Evolutionary conservation across 2,888 invertebrate species (phyloP).

Genomic region (Tanytarsus gracilentus): DNA sequence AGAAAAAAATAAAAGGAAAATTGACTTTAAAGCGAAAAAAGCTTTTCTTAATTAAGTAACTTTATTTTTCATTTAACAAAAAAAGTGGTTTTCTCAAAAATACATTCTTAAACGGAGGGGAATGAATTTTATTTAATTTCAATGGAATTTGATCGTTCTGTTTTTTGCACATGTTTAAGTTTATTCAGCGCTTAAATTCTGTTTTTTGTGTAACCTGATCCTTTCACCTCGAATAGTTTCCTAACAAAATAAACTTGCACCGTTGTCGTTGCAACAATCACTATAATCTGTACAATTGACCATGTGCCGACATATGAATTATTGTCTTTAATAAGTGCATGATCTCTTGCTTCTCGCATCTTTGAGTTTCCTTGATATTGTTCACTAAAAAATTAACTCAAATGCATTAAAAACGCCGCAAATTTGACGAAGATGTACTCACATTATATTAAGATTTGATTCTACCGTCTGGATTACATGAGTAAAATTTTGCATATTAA

Average conservation of each 20-base stretch:
- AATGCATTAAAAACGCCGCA: background rate
- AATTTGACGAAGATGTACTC: background rate
- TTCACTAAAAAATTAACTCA: slow-evolving; percentile 36
- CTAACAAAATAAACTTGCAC: slow-evolving; percentile 78
- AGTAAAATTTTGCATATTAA: slow-evolving; percentile 85
- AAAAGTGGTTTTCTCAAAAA: too few relatives aligned
- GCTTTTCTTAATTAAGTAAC: too few relatives aligned
- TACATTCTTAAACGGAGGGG: too few relatives aligned
- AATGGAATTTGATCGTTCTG: background rate
- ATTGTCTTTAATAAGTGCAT: slow-evolving; percentile 69
- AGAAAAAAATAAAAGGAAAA: too few relatives aligned
- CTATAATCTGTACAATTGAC: slow-evolving; percentile 77
- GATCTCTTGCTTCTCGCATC: slow-evolving; percentile 72
- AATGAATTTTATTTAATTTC: background rate
- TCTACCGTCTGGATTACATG: slow-evolving; percentile 66
- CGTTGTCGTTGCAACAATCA: slow-evolving; percentile 68
- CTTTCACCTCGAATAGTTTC: slow-evolving; percentile 75
- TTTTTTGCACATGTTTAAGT: background rate
- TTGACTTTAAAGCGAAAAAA: too few relatives aligned
- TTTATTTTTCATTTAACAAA: too few relatives aligned
- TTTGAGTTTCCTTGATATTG: slow-evolving; percentile 74
- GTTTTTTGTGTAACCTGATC: slow-evolving; percentile 48
- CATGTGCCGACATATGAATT: slow-evolving; percentile 80
- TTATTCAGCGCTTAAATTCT: slow-evolving; percentile 25
- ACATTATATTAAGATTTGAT: slow-evolving; percentile 73